Evolutionary conservation across 1,140 invertebrate species (phyloP).

Genomic region (Pseudomyrmex dendroicus): DNA sequence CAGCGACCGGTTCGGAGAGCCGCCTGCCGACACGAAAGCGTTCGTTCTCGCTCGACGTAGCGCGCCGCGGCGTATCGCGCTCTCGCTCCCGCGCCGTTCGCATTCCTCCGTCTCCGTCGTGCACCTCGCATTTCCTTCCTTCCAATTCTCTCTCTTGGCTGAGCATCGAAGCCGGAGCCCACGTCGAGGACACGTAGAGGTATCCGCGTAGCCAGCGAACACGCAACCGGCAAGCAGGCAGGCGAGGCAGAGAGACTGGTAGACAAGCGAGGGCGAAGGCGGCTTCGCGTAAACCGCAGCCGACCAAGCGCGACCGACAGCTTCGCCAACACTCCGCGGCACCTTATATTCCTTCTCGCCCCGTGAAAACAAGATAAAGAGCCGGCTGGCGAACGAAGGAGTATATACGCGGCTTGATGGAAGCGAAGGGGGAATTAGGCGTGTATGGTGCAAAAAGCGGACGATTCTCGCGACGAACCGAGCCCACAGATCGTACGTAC

Average conservation of each 20-base stretch:
- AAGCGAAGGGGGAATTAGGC: conserved; percentile 47
- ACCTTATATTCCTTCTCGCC: conserved; percentile 71
- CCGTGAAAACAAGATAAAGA: conserved; percentile 79
- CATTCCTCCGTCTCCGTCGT: conserved; percentile 49
- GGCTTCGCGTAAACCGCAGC: conserved; percentile 82
- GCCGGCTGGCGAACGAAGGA: conserved; percentile 50
- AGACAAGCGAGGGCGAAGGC: conserved; percentile 57
- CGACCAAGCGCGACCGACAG: conserved; percentile 84
- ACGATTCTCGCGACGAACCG: conserved; percentile 69
- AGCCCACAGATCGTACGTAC: conserved; percentile 25
- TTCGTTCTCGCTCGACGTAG: conserved; percentile 63
- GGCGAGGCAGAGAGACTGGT: not conserved
- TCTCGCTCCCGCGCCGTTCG: conserved; percentile 34
- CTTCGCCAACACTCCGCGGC: conserved; percentile 83
- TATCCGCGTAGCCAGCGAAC: conserved; percentile 79
- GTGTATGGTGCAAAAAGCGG: conserved; percentile 63
- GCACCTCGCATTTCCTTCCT: conserved; percentile 57
- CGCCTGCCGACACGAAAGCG: conserved; percentile 56
- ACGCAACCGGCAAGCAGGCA: conserved; percentile 81
- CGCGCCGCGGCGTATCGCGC: conserved; percentile 57
- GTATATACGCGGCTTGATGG: conserved; percentile 35
- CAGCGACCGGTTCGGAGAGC: conserved; percentile 79
- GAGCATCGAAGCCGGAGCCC: conserved; percentile 70
- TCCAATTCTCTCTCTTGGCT: conserved; percentile 73
- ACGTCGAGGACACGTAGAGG: conserved; percentile 81